Base-by-base conservation (phyloP, 92 coral and sea anemone genomes). In the Nematostella vectensis region DNA sequence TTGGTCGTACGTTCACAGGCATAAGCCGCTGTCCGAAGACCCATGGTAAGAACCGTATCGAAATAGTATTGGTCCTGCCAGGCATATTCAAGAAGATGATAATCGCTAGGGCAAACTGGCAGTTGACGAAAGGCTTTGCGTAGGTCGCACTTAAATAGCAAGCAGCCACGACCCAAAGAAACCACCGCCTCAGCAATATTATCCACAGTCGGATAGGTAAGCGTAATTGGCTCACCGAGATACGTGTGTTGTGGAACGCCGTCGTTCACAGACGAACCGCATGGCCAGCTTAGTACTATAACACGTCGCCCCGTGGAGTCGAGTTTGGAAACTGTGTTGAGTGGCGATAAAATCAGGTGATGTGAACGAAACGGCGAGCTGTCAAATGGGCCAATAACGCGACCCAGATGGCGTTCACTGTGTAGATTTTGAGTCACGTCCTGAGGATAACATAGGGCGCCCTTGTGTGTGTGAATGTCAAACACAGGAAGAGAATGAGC, bases 21-120 rank as follows among this genome's bases (percentile, higher is more conserved):
- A 73, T 65, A 57, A 25, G 79, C 72, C 29, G 67, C 79, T n/a
- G 40, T 26, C 15, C 72, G 54, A 3, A 72, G 61, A n/a, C 72
- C 79, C 72, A 64, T 57, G 9, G 81, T 12, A 17, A 66, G 40
- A 8, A 74, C 74, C 11, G 54, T 25, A 19, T 74, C 68, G 26
- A 75, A 75, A 44, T 67, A 75, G 36, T 48, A 67, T 15, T 44
- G 33, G 31, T 55, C 58, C 31, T 54, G 17, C 74, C 80, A 74
- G 22, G 10, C 15, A 43, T 27, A 74, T 2, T 68, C 80, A 4
- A 65, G 45, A 4, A 74, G 45, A 10, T 16, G 45, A 31, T 57
- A 65, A 49, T 65, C 73, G 2, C 27, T 10, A 21, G 80, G 73
- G 36, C 57, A 70, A 3, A 74, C 63, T 0, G 80, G 58, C 15